Evolutionary conservation across 1,140 invertebrate genomes (phyloP), one percentile per base, ranked within the genome.

Genomic region (Olivierus martensii): DNA sequence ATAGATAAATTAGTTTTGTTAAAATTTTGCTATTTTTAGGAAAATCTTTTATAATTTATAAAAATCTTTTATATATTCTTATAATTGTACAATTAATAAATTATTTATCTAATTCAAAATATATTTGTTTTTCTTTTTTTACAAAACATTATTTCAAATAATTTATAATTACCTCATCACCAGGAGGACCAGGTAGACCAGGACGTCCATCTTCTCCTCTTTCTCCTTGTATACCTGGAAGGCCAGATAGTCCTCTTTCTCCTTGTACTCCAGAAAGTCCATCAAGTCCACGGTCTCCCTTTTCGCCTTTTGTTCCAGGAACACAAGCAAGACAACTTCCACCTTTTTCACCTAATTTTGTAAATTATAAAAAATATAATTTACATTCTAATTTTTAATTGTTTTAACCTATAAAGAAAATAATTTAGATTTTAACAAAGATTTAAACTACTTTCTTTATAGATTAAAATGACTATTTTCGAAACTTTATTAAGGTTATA

Each of bases 311-410:
- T 0, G 66, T 47, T 37, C 86, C 87, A 28, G 83, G 79, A 22
- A 74, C 65, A 66, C 85, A 88, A 53, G 81, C 79, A 37, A 76
- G 74, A 63, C 87, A 87, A 42, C 55, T 57, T 19, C 82, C 81
- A 57, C 86, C 87, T 70, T 86, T 87, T 41, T 79, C 75, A 39
- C 85, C 86, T 67, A 38, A 15, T 86, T 85, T 12, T n/a, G n/a
- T n/a, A n/a, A n/a, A n/a, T n/a, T n/a, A n/a, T 76, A 73, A 1
- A 84, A 84, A 28, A 71, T 58, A 2, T 75, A 70, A 14, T 77
- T n/a, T n/a, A n/a, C n/a, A n/a, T n/a, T n/a, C 76, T 17, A 63
- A 60, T 36, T 62, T 64, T 3, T 75, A 75, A 63, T 72, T 66
- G 52, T 73, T 71, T 28, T 15, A 41, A 41, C 12, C 5, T 41